Percentiles rank a stretch among this genome's conserved stretches.
Conservation (phyloP, 2,888 invertebrate species). For the Stenurella melanura region DNA sequence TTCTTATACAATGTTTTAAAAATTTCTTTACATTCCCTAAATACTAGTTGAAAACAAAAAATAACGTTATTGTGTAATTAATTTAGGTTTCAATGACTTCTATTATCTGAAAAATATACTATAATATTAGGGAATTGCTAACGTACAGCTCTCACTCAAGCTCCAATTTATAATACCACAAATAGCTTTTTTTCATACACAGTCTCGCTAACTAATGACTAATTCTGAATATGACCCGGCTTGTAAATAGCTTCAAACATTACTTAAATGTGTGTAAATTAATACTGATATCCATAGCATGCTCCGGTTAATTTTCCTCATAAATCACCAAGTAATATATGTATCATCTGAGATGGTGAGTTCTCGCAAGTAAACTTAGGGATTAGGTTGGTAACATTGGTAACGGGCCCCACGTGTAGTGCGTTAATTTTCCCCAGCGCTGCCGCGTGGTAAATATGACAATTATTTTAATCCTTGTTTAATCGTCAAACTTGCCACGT, state of each 20-base stretch:
- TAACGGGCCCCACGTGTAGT: conserved; percentile 37
- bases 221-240: conserved; percentile 47
- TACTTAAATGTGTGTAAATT: conserved; percentile 54
- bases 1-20: no score
- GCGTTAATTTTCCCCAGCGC: conserved; percentile 32
- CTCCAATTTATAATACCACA: no score
- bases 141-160: no score
- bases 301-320: conserved; percentile 49
- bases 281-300: conserved; percentile 43
- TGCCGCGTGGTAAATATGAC: conserved; percentile 30
- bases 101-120: no score
- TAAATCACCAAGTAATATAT: conserved; percentile 52
- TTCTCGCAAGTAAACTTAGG: conserved; percentile 42
- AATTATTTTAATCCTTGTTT: conserved; percentile 40
- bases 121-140: no score
- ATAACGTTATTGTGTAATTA: no score
- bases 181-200: neutral
- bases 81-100: no score
- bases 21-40: no score
- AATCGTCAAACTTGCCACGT: conserved; percentile 32
- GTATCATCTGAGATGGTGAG: conserved; percentile 49
- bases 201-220: conserved; percentile 50
- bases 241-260: conserved; percentile 52
- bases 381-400: conserved; percentile 43
- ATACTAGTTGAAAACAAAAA: no score